phyloP scores from a whole-genome alignment of 2,113 vertebrate genomes.

The Cacatua alba region DNA sequence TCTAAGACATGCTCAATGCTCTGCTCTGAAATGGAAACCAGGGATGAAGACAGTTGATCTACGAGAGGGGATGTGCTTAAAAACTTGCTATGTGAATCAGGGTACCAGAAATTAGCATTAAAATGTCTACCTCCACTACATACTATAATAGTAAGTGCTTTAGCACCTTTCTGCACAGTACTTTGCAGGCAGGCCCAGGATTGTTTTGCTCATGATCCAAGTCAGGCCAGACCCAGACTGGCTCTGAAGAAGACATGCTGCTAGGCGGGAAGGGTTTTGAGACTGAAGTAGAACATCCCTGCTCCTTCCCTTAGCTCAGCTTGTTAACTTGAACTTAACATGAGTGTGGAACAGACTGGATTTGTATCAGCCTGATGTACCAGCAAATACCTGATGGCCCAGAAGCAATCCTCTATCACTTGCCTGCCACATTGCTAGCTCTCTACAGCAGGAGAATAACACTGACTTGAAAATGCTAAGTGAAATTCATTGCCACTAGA shows the following conservation, averaged over 20 bases:
- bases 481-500: neutral
- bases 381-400: neutral
- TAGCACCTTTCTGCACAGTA: neutral
- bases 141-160: fast-evolving
- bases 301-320: neutral
- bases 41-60: neutral
- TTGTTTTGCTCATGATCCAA: neutral
- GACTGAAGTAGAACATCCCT: neutral
- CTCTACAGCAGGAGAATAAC: fast-evolving
- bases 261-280: neutral
- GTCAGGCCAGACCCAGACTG: neutral
- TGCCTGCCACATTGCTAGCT: fast-evolving
- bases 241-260: neutral
- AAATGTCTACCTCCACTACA: neutral
- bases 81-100: neutral
- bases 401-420: neutral
- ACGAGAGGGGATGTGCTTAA: neutral
- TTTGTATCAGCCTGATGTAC: neutral
- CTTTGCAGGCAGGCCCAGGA: neutral
- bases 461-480: neutral
- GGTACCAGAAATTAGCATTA: neutral
- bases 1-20: neutral
- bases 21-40: neutral
- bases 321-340: neutral
- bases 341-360: neutral